Base-by-base conservation (phyloP, 2,888 invertebrate genomes). In the Drosophila sordidula region DNA sequence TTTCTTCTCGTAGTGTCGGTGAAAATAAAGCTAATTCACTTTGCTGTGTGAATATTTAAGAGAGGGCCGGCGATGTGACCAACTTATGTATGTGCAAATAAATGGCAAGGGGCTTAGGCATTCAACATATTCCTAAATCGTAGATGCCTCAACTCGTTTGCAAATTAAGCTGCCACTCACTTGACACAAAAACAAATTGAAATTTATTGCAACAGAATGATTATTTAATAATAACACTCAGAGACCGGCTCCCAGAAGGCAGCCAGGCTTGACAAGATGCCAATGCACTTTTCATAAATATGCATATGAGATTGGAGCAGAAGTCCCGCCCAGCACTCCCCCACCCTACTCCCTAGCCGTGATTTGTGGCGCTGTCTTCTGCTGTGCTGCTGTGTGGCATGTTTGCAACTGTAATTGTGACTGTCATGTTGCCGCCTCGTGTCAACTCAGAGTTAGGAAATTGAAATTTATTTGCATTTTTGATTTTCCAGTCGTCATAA, bases 381-480 rank as follows among this genome's bases (percentile, higher is more conserved):
- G 42, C 29, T 57, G 26, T 18, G 58, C 58, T 58, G 59, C 39
- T 59, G 51, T 50, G 47, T 22, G 44, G 22, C 54, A 54, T 54
- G 54, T 70, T 75, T 82, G 78, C 71, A 78, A 78, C 71, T 79
- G 88, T 86, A 86, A 86, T 81, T 86, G 83, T 83, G 77, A 86
- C 75, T 89, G 85, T 87, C 89, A 87, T 89, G 85, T 89, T 77
- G 88, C 78, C 67, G 72, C 66, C 77, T 82, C 65, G 58, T 75
- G 85, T 71, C 81, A 67, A 54, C 66, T 75, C 66, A 61, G 59
- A 74, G 83, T 74, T 86, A 78, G 71, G 76, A 74, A 88, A 88
- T 87, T 87, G 87, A 87, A 89, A 87, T 87, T 89, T 87, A 87
- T 87, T 89, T 89, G 88, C 86, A 86, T 88, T 88, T 88, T 86